Evolutionary conservation across 1,140 invertebrate species (phyloP).

Genomic region (Ctenoplectra terminalis): DNA sequence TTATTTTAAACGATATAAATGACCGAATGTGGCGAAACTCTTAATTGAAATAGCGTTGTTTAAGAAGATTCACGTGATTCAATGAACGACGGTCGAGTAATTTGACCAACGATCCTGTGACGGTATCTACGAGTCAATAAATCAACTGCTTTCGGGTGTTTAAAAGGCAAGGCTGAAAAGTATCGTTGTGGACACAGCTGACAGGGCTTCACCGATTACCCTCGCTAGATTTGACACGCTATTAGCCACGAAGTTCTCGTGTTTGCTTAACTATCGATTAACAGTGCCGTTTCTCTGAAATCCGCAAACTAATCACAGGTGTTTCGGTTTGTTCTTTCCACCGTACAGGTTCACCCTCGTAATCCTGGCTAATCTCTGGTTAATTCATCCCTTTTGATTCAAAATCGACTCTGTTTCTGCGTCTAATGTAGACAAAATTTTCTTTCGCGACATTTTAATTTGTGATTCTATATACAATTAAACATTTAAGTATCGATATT

Average conservation of each 20-base stretch:
- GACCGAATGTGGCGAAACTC: too few species aligned
- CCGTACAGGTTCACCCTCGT: slow-evolving; percentile 1
- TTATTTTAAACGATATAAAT: too few species aligned
- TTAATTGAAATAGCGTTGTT: too few species aligned
- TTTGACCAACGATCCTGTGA: neutral
- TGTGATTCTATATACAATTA: too few species aligned
- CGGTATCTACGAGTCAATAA: slow-evolving; percentile 50
- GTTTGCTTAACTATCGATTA: slow-evolving; percentile 67
- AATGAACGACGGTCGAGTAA: too few species aligned
- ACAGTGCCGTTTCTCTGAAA: slow-evolving; percentile 28
- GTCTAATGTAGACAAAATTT: too few species aligned
- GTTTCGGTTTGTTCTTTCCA: slow-evolving; percentile 22
- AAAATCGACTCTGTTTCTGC: too few species aligned
- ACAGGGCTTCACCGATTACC: slow-evolving; percentile 60
- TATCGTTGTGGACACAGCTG: slow-evolving; percentile 67
- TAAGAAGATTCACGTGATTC: too few species aligned
- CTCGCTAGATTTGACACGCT: slow-evolving; percentile 64
- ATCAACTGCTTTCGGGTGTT: slow-evolving; percentile 50
- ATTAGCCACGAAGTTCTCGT: slow-evolving; percentile 62
- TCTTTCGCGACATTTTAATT: too few species aligned
- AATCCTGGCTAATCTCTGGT: neutral
- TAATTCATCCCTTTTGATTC: too few species aligned
- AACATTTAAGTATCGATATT: too few species aligned
- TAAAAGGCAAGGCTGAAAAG: slow-evolving; percentile 50
- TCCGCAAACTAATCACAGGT: slow-evolving; percentile 36